Base-by-base conservation (phyloP, 2,113 vertebrate species). In the Trogon surrucura region DNA sequence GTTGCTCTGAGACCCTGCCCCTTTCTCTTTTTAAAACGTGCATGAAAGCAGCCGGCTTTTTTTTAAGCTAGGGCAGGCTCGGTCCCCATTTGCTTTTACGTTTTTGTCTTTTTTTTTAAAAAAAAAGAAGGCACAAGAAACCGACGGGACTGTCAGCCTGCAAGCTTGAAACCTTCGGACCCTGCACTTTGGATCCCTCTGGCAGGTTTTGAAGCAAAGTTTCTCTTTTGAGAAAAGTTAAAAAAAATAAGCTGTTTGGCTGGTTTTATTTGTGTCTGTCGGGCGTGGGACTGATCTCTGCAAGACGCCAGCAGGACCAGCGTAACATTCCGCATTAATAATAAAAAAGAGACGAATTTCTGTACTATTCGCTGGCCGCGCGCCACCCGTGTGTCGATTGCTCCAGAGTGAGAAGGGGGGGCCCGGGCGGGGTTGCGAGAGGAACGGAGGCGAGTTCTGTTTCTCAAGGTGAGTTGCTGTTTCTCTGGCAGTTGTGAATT, bases 311-410 rank as follows among this genome's bases (percentile, higher is more conserved):
- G 22, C 26, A 34, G 80, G 21, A 30, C 25, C 69, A 73, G 60
- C 16, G 0, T 29, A 34, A 96, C 96, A 88, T 97, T 98, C 94
- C 93, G 16, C 67, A 3, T 96, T 88, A 56, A 41, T 74, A 77
- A 60, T 66, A 58, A 61, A 89, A 34, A 32, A 11, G 18, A 11
- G 41, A 41, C 41, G 19, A n/a, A 29, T 60, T 58, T 75, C 71
- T 34, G 23, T 91, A 38, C 61, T 69, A 7, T 38, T 60, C 25
- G 79, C 51, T 23, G 5, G 45, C 25, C 23, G 66, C 6, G 18
- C 41, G 93, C 87, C 21, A 6, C 16, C 38, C 13, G 3, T 26
- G 21, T 53, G 26, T 32, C 23, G 16, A n/a, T 86, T 61, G 75
- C 51, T 4, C 3, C 13, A 13, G 61, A 6, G 5, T 2, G 29